Evolutionary conservation across 2,888 invertebrate genomes (phyloP), one percentile per base, ranked within the genome.

Genomic region (Brachylomia viminalis): DNA sequence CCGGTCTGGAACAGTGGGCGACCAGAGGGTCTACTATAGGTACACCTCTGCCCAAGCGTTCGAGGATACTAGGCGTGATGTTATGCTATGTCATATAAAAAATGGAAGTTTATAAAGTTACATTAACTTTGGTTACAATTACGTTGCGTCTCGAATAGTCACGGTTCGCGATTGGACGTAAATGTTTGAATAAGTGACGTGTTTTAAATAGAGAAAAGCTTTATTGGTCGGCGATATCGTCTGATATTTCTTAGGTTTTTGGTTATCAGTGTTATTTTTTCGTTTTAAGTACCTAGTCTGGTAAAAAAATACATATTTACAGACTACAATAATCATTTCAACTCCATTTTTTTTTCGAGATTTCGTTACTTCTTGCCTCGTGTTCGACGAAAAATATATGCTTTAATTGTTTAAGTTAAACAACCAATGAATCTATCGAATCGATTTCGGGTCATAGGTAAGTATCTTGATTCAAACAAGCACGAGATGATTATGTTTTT

Each of bases 141-240:
- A 56, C 45, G 33, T 62, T 33, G 23, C 62, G 73, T 73, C 23
- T 56, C 20, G 47, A 5, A 30, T 47, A 68, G n/a, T 23, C 61
- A 23, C 17, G 27, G 17, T 64, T 49, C 23, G 27, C 38, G 17
- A 62, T 73, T 75, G 45, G n/a, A 38, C 30, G 27, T 27, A 15
- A 38, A 49, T 33, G 30, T 73, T 8, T 56, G n/a, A 77, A 66
- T 67, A 17, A 38, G 10, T 75, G n/a, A 47, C 30, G 15, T 54
- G 30, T 77, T 62, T 47, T 56, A 47, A 47, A 42, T 30, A 23
- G 17, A 61, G 11, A n/a, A 64, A 38, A 7, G 6, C 38, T 4
- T 38, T 11, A 72, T 79, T 74, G 62, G 7, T 33, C 6, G 11
- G 20, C 13, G 45, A 47, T 2, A 64, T 64, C 45, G n/a, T 58